A percentile compares a stretch with the other conserved stretches of the same genome.
Evolutionary conservation across 30 jellyfish, hydroid and myxozoan genomes (phyloP).

Genomic region (Hydra vulgaris): DNA sequence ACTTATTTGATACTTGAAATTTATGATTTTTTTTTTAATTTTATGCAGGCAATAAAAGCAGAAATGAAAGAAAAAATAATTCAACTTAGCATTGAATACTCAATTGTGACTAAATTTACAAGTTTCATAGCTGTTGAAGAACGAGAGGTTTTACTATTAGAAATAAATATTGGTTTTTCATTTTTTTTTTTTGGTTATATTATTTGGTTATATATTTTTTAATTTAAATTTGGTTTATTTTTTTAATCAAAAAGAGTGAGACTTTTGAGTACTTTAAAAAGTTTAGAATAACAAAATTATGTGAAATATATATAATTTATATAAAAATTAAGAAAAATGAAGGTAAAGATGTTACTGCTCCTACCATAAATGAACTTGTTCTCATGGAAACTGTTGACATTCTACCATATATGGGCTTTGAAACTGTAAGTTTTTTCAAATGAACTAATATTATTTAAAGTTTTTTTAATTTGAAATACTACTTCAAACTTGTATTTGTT

Average conservation of each 20-base stretch:
- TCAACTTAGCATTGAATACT: slow-evolving; percentile 51
- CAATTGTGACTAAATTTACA: slow-evolving; percentile 80
- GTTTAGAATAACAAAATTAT: no score
- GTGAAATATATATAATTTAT: no score
- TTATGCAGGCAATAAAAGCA: slow-evolving; percentile 42
- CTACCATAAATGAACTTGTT: slow-evolving; percentile 33
- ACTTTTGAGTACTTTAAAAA: no score
- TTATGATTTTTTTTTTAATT: neutral
- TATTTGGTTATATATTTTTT: no score
- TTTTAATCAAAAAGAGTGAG: no score
- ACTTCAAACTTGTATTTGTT: no score
- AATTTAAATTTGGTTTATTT: no score
- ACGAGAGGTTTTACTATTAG: slow-evolving; percentile 58
- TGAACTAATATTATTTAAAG: no score
- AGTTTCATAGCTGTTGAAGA: slow-evolving; percentile 89
- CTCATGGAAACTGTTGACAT: slow-evolving; percentile 45
- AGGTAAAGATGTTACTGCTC: slow-evolving; percentile 26
- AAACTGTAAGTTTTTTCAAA: neutral
- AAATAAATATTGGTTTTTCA: no score
- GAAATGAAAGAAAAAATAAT: slow-evolving; percentile 57
- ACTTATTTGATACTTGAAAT: no score
- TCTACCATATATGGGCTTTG: slow-evolving; percentile 58
- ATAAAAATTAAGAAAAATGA: slow-evolving; percentile 19
- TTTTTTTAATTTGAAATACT: no score
- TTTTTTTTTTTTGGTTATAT: no score